Conservation (phyloP, 2,797 vertebrate species). For the Peromyscus aztecus region DNA sequence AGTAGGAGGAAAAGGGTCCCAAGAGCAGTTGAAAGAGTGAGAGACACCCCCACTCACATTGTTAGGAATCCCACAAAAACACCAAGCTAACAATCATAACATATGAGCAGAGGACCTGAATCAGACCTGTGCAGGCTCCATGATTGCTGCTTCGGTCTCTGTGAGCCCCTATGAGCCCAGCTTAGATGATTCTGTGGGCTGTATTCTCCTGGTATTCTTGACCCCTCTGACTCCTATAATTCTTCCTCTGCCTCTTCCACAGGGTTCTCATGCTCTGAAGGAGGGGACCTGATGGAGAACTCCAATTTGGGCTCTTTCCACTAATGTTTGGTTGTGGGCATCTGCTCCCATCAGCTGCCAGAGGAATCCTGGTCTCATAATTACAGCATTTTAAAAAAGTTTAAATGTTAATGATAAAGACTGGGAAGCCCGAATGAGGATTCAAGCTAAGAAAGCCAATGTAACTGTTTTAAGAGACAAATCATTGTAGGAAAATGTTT, state of each 20-base stretch:
- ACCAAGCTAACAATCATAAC: background rate
- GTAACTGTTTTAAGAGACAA: background rate
- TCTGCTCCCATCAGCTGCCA: background rate
- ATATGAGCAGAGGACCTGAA: background rate
- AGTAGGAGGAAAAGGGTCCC: background rate
- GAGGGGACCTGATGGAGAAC: background rate
- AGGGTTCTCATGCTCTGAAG: background rate
- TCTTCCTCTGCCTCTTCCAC: background rate
- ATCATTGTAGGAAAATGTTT: background rate
- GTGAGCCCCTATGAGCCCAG: background rate
- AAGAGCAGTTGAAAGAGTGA: background rate
- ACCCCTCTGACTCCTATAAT: too few relatives aligned
- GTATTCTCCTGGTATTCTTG: background rate
- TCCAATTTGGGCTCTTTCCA: background rate
- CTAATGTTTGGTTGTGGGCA: background rate
- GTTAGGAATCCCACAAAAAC: background rate
- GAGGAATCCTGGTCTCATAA: background rate
- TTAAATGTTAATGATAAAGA: constrained; percentile 30
- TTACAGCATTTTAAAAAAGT: background rate
- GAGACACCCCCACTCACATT: background rate
- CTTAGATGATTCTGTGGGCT: background rate
- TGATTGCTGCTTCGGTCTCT: background rate
- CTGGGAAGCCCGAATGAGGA: background rate
- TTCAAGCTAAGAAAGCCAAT: constrained; percentile 26
- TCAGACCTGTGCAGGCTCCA: background rate